Percentiles rank a stretch among this genome's conserved stretches.
Conservation (phyloP, 2,888 invertebrate species). For the Cantharis lateralis region DNA sequence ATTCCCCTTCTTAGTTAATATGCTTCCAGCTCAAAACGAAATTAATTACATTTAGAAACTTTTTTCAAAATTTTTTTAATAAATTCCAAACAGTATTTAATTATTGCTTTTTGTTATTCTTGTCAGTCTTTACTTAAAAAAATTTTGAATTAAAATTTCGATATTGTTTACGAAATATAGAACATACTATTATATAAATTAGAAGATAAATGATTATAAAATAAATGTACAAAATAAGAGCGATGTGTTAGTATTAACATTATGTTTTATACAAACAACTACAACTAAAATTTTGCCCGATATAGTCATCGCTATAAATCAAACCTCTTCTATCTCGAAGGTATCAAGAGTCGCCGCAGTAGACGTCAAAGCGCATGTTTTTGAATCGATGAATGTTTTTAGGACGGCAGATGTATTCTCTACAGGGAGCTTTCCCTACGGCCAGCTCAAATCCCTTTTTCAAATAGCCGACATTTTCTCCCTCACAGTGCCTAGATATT, state of each 20-base stretch:
- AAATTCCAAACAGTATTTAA: too few relatives aligned
- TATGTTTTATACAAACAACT: not conserved
- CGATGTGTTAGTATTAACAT: not conserved
- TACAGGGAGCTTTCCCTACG: constrained; percentile 39
- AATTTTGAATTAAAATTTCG: too few relatives aligned
- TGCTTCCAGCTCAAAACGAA: too few relatives aligned
- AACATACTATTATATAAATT: not conserved
- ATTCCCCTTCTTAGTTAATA: not conserved
- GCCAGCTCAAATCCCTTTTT: constrained; percentile 42
- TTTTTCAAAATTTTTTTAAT: too few relatives aligned
- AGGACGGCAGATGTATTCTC: constrained; percentile 39
- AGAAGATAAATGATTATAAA: not conserved
- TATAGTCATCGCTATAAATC: constrained; percentile 46
- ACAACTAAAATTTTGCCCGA: constrained; percentile 35
- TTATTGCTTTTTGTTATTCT: too few relatives aligned
- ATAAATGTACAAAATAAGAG: not conserved
- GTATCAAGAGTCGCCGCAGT: constrained; percentile 15
- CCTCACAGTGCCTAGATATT: constrained; percentile 39
- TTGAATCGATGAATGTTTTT: constrained; percentile 34
- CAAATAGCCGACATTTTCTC: constrained; percentile 41
- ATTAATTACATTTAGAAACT: too few relatives aligned
- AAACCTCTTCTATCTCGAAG: constrained; percentile 42
- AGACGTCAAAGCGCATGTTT: constrained; percentile 23
- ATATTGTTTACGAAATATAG: too few relatives aligned
- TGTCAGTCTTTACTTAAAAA: too few relatives aligned